phyloP scores from a whole-genome alignment of 30 jellyfish, hydroid and myxozoan species.

The Chrysaora quinquecirrha region DNA sequence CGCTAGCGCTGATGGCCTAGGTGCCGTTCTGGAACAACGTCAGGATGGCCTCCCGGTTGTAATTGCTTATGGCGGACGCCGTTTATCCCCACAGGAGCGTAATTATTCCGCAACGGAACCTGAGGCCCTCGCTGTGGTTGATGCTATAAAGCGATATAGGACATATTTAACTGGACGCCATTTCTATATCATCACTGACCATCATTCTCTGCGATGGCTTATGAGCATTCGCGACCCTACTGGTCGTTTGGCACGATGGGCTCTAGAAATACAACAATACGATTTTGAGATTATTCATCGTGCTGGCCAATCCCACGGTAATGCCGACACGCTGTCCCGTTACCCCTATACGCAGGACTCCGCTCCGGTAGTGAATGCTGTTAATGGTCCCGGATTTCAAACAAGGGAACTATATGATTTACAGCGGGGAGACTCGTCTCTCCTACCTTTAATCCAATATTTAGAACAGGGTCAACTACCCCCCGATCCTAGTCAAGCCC shows the following conservation, averaged over 20 bases:
- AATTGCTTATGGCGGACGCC: slow-evolving; percentile 51
- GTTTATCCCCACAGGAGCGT: background rate
- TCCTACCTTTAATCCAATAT: no score
- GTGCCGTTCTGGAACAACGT: slow-evolving; percentile 58
- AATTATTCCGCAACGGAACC: slow-evolving; percentile 49
- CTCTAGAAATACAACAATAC: slow-evolving; percentile 37
- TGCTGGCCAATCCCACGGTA: slow-evolving; percentile 28
- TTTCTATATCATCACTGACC: slow-evolving; percentile 21
- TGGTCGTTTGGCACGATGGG: slow-evolving; percentile 66
- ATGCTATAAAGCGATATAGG: slow-evolving; percentile 25
- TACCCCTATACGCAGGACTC: background rate
- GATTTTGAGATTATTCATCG: slow-evolving; percentile 64
- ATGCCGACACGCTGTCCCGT: slow-evolving; percentile 34
- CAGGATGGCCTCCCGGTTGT: slow-evolving; percentile 45
- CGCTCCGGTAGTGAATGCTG: background rate
- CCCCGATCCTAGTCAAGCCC: background rate
- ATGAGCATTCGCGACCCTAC: slow-evolving; percentile 45
- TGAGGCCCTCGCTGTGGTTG: slow-evolving; percentile 66
- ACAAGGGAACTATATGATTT: background rate
- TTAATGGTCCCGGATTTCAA: background rate
- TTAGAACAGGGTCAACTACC: background rate
- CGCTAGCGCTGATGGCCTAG: slow-evolving; percentile 59
- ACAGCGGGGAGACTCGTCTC: background rate
- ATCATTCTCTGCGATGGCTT: background rate
- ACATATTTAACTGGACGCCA: slow-evolving; percentile 13